Conservation (phyloP, 30 jellyfish, hydroid and myxozoan species). For the Aurelia sp. region DNA sequence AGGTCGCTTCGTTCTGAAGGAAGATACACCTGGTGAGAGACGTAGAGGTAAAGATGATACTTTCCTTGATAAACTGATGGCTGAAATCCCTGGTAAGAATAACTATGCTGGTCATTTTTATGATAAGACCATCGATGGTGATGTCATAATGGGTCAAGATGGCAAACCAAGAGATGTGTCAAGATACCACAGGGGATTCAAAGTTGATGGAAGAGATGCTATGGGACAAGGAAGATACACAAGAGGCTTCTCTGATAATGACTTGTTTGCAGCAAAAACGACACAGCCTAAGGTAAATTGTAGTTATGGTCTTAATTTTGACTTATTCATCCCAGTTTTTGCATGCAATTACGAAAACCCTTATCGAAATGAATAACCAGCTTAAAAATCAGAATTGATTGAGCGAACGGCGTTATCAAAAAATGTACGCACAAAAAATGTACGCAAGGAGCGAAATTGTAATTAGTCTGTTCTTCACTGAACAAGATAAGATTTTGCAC, state of each 20-base stretch:
- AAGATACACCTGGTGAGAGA: constrained; percentile 2
- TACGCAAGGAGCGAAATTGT: too few species aligned
- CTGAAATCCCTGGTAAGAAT: constrained; percentile 67
- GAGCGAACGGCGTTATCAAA: too few species aligned
- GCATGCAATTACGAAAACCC: too few species aligned
- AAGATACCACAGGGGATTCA: constrained; percentile 63
- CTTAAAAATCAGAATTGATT: too few species aligned
- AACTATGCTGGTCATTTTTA: constrained; percentile 55
- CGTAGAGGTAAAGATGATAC: constrained; percentile 1
- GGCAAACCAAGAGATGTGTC: constrained; percentile 70
- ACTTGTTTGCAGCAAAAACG: constrained; percentile 77
- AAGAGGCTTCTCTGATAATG: constrained; percentile 73
- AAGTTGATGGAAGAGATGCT: constrained; percentile 69
- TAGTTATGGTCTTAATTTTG: background rate
- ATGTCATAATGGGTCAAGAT: constrained; percentile 9
- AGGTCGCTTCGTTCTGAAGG: constrained; percentile 71
- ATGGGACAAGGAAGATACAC: constrained; percentile 58
- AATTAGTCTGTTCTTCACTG: too few species aligned
- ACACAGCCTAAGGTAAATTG: constrained; percentile 56
- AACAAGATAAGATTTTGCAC: too few species aligned
- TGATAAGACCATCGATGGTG: constrained; percentile 47
- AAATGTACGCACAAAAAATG: too few species aligned
- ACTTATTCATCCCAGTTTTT: too few species aligned
- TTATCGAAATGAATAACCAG: too few species aligned
- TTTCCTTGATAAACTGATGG: constrained; percentile 58